phyloP scores from a whole-genome alignment of 2,888 invertebrate genomes.

The Drosophila kuntzei region DNA sequence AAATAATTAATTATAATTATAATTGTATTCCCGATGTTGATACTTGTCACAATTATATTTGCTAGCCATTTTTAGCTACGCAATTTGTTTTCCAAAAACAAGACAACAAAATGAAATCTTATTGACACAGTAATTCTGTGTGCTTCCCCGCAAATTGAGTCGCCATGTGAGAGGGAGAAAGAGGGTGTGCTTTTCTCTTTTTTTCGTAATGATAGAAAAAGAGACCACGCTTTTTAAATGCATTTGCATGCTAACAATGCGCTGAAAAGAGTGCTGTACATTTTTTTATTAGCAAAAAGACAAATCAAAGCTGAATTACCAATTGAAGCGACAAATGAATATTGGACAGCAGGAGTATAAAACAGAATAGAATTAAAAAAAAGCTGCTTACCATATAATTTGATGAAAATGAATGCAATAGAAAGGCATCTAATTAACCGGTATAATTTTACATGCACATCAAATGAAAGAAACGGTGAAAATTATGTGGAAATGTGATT shows the following conservation, averaged over 20 bases:
- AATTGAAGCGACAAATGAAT: conserved; percentile 13
- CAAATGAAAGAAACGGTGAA: background rate
- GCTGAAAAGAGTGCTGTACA: conserved; percentile 47
- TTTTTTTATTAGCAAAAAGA: conserved; percentile 14
- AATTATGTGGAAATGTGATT: conserved; percentile 17
- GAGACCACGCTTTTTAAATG: background rate
- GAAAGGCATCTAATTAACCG: conserved; percentile 19
- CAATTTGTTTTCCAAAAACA: conserved; percentile 7
- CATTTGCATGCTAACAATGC: conserved; percentile 15
- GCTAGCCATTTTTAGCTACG: background rate
- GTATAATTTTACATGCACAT: background rate
- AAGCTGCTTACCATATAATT: background rate
- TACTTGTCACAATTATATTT: conserved; percentile 2
- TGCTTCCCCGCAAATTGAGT: conserved; percentile 5
- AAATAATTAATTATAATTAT: background rate
- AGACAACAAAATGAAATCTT: conserved; percentile 9
- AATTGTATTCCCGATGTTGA: background rate
- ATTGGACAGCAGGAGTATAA: background rate
- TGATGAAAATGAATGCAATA: background rate
- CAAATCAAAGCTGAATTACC: conserved; percentile 40
- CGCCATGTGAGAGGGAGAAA: background rate
- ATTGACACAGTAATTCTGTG: conserved; percentile 6
- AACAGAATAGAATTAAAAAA: background rate
- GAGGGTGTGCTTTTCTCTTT: background rate
- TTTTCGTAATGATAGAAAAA: background rate